Evolutionary conservation across 2,113 vertebrate species (phyloP).

Genomic region (Tretioscincus oriximinensis): DNA sequence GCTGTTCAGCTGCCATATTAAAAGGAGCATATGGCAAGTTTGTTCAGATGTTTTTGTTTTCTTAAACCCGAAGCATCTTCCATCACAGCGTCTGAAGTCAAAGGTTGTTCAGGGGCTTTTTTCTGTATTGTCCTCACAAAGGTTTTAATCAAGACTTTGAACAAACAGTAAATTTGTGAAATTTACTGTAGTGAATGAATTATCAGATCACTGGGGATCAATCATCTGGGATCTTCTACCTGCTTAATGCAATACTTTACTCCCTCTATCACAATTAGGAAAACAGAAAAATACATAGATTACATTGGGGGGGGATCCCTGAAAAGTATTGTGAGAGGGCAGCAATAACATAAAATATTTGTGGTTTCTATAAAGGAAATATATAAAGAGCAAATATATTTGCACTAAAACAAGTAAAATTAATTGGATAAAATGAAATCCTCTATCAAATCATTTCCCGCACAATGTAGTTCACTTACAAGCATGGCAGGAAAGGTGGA

Average conservation of each 20-base stretch:
- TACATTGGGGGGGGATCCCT: no score
- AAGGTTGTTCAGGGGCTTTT: background rate
- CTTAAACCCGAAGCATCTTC: conserved; percentile 20
- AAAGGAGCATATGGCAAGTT: conserved; percentile 47
- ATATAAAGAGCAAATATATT: no score
- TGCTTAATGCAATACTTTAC: background rate
- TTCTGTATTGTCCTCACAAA: conserved; percentile 2
- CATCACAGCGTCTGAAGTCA: conserved; percentile 23
- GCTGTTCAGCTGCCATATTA: conserved; percentile 36
- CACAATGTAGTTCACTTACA: no score
- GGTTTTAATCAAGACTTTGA: background rate
- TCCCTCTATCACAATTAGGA: background rate
- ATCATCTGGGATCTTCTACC: background rate
- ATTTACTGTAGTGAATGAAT: background rate
- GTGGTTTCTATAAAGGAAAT: no score
- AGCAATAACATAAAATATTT: no score
- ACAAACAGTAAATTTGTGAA: conserved; percentile 21
- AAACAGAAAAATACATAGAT: background rate
- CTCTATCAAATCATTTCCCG: no score
- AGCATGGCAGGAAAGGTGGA: no score
- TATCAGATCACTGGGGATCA: background rate
- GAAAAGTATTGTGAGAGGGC: no score
- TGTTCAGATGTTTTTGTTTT: conserved; percentile 27
- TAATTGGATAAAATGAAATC: no score
- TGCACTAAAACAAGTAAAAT: no score